Base-by-base conservation (phyloP, 2,888 invertebrate genomes). In the Rosalia funebris region DNA sequence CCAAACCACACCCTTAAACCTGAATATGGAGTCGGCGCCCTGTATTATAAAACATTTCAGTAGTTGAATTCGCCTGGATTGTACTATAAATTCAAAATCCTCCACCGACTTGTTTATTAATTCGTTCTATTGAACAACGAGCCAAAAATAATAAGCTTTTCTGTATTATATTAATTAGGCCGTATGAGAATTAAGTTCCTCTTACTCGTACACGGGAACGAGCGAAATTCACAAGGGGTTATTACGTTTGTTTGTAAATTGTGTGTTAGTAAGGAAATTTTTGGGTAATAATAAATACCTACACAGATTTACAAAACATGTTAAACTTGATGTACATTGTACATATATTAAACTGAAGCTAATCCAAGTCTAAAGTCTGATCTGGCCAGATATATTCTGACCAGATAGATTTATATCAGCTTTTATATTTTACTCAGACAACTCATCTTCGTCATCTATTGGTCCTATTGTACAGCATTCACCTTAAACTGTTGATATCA, bases 1-100 rank as follows among this genome's bases (percentile, higher is more conserved):
- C 60, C 57, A 53, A 57, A 68, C 60, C 42, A 17, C 16, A 31
- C 32, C 14, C 10, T 53, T 53, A 31, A 53, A 53, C 31, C n/a
- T 55, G 39, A 61, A 61, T 25, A 45, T 46, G 31, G 46, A 55
- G 15, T 45, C 36, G 55, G 34, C 36, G 19, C 32, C 12, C 11
- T 46, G 55, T 46, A 45, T 37, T 42, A 39, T 53, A 53, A 53
- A 41, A 42, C 25, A 53, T 42, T 32, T 42, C 32, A 53, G 44
- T 46, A 59, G 37, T 55, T 41, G 15, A 45, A 37, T 36, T 37
- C 36, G 11, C 10, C 20, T 48, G 16, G 19, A 16, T 34, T 19
- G 19, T 46, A 46, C 11, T n/a, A n/a, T n/a, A 34, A 16, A 36
- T 19, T 37, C 10, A 20, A 50, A 15, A 39, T 12, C 37, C n/a